phyloP scores from a whole-genome alignment of 2,113 vertebrate genomes.

The Cryptomyrus ogoouensis region DNA sequence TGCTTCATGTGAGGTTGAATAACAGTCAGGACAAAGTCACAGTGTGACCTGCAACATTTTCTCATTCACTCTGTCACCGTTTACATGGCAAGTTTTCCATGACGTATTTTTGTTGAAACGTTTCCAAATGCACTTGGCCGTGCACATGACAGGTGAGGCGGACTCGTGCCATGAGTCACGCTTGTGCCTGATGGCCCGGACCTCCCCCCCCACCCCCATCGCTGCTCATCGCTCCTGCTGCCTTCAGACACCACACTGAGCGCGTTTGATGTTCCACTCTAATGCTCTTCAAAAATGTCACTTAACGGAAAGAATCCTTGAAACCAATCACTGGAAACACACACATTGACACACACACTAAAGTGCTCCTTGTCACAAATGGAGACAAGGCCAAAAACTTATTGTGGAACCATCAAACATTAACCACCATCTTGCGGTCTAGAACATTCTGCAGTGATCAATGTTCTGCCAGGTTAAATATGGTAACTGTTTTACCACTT shows the following conservation, averaged over 20 bases:
- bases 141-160: neutral
- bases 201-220: neutral
- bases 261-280: neutral
- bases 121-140: neutral
- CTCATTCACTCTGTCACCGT: neutral
- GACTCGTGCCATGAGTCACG: neutral
- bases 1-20: neutral
- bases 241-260: neutral
- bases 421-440: conserved; percentile 2
- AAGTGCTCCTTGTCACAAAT: neutral
- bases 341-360: neutral
- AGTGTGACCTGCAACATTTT: neutral
- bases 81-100: neutral
- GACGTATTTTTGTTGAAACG: neutral
- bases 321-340: neutral
- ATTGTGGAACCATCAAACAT: neutral
- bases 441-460: neutral
- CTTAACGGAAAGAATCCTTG: neutral
- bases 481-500: conserved; percentile 11
- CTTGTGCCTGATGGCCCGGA: neutral
- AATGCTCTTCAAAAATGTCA: neutral
- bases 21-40: neutral
- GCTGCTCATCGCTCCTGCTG: neutral
- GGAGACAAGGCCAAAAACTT: neutral
- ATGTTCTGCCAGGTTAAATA: conserved; percentile 11